Conservation (phyloP, 30 jellyfish, hydroid and myxozoan genomes). For the Clytia hemisphaerica region DNA sequence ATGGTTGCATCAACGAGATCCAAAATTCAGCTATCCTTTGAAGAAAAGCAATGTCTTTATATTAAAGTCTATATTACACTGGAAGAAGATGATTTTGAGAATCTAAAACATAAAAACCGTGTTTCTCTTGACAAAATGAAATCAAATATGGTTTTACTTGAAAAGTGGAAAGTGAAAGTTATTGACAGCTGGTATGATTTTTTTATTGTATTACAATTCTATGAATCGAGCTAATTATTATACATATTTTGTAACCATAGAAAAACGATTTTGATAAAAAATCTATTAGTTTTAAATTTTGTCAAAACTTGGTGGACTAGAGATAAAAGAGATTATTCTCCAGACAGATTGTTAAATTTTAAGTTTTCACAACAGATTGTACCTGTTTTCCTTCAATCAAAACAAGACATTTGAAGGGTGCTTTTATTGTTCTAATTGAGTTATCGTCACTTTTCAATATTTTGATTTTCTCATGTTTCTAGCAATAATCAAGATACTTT, state of each 20-base stretch:
- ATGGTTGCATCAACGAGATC: constrained; percentile 49
- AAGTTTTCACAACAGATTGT: constrained; percentile 25
- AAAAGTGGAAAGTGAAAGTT: constrained; percentile 59
- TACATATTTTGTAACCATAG: too few relatives aligned
- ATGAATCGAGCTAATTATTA: too few relatives aligned
- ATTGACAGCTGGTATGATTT: constrained; percentile 10
- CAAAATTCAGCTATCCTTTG: constrained; percentile 11
- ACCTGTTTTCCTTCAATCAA: neutral
- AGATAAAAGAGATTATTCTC: too few relatives aligned
- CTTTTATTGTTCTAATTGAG: too few relatives aligned
- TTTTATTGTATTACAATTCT: too few relatives aligned
- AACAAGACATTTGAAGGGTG: too few relatives aligned
- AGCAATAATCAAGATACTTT: constrained; percentile 12
- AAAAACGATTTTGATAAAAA: too few relatives aligned
- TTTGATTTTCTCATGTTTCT: neutral
- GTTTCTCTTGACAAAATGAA: constrained; percentile 2
- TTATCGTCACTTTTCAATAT: too few relatives aligned
- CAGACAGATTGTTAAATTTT: too few relatives aligned
- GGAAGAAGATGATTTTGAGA: constrained; percentile 11
- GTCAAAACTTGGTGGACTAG: too few relatives aligned
- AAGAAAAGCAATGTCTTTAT: constrained; percentile 21
- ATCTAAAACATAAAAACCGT: neutral
- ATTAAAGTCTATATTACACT: constrained; percentile 55
- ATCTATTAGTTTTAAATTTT: too few relatives aligned
- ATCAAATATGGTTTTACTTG: constrained; percentile 28